Base-by-base conservation (phyloP, 2,113 vertebrate species). In the cattle (Bos taurus) region DNA sequence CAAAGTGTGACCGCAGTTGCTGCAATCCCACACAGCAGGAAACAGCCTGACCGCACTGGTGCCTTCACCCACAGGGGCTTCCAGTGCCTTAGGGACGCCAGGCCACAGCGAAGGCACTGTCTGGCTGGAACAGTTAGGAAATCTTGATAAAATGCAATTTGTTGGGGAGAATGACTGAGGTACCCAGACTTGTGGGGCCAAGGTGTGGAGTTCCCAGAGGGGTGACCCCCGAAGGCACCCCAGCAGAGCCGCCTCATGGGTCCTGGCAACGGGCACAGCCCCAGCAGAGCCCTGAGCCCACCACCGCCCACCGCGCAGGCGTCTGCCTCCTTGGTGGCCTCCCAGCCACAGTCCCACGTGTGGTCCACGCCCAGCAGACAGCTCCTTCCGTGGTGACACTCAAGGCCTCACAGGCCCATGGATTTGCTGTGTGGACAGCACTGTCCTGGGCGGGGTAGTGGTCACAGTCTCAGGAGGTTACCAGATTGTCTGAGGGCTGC, bases 141-240 rank as follows among this genome's bases (percentile, higher is more conserved):
- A 40, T 40, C 60, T 33, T 26, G 19, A 33, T 14, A 16, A 64
- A 23, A 30, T 19, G 59, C 60, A 2, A 7, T 17, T n/a, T n/a
- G 28, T 16, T 1, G 36, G 25, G 17, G 62, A 4, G 33, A 50
- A 7, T 33, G 15, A 5, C 8, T 0, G 6, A 12, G 26, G 26
- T 11, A 6, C 40, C 2, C 5, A 15, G 9, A 13, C 57, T 10
- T 6, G 7, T 81, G 33, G 21, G 52, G 36, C 43, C 26, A 11
- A 5, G 33, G 5, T 9, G 46, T 62, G 0, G 52, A 10, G 48
- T 48, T 17, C 46, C 77, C 6, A 3, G n/a, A 15, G 3, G 25
- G 9, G 26, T 26, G 88, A n/a, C 64, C 10, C 25, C 3, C 6
- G 2, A 13, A 25, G 23, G 23, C 21, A 71, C 36, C 36, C 71